Evolutionary conservation across 2,888 invertebrate species (phyloP).

Genomic region (Rhingia campestris): DNA sequence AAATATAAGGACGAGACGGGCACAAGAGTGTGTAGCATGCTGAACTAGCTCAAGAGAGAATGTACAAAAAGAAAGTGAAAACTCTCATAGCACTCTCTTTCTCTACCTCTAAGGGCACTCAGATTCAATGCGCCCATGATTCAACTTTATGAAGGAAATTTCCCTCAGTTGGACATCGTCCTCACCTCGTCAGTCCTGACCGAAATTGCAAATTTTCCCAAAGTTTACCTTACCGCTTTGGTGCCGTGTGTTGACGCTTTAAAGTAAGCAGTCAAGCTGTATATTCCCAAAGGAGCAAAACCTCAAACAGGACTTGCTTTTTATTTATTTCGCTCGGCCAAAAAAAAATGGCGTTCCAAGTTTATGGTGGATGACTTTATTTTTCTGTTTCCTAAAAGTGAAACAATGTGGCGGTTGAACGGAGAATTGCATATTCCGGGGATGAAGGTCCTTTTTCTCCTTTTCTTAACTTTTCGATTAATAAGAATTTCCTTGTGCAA

Average conservation of each 20-base stretch:
- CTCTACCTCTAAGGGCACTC: too few relatives aligned
- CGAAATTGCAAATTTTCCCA: conserved; percentile 39
- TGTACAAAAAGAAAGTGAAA: conserved; percentile 20
- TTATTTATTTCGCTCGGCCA: background rate
- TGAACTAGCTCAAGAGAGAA: conserved; percentile 12
- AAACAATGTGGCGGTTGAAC: conserved; percentile 2
- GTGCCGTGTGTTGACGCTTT: conserved; percentile 19
- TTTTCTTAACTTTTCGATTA: background rate
- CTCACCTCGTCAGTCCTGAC: background rate
- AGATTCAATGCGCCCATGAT: background rate
- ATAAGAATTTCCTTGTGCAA: conserved; percentile 3
- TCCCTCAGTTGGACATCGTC: background rate
- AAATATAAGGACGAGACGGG: conserved; percentile 12
- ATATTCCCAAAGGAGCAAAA: conserved; percentile 1
- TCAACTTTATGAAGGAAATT: conserved; percentile 17
- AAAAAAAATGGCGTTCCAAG: background rate
- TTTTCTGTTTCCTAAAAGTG: background rate
- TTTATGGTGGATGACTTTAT: conserved; percentile 8
- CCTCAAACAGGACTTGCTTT: conserved; percentile 11
- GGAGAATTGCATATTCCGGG: background rate
- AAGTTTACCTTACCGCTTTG: conserved; percentile 41
- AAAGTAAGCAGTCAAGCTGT: conserved; percentile 6
- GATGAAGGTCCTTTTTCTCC: background rate
- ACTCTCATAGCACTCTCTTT: background rate
- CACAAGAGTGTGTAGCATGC: conserved; percentile 13